phyloP scores from a whole-genome alignment of 2,113 vertebrate species.

The Recurvirostra avosetta region DNA sequence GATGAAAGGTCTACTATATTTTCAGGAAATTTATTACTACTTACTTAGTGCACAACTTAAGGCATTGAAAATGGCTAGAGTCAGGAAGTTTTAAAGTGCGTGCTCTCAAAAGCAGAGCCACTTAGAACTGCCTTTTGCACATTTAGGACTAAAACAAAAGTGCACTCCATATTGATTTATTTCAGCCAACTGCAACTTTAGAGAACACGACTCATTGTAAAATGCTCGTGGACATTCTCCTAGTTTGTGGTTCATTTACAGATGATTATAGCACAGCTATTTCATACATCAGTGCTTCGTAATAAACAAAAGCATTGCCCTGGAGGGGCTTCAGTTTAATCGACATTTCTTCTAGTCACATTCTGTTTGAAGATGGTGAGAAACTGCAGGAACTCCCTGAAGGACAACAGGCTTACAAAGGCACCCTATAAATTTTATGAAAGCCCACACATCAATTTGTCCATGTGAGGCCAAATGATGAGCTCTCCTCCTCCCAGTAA shows the following conservation, averaged over 20 bases:
- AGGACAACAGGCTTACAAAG: not conserved
- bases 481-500: not conserved
- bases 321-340: constrained; percentile 1
- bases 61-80: constrained; percentile 6
- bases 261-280: constrained; percentile 25
- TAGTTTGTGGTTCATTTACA: constrained; percentile 9
- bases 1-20: constrained; percentile 1
- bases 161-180: constrained; percentile 18
- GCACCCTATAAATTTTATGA: not conserved
- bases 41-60: not conserved
- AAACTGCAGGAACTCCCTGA: not conserved
- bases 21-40: constrained; percentile 32
- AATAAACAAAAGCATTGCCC: constrained; percentile 24
- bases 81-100: constrained; percentile 34
- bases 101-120: not conserved
- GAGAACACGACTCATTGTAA: not conserved
- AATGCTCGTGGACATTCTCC: not conserved
- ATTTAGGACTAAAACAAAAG: constrained; percentile 17
- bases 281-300: constrained; percentile 5
- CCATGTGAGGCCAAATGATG: not conserved
- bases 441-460: not conserved
- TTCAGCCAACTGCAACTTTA: not conserved
- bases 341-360: not conserved
- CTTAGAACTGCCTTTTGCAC: constrained; percentile 8
- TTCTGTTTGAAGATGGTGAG: not conserved